Conservation (phyloP, 2,797 vertebrate species). For the Chaenodraco wilsoni region DNA sequence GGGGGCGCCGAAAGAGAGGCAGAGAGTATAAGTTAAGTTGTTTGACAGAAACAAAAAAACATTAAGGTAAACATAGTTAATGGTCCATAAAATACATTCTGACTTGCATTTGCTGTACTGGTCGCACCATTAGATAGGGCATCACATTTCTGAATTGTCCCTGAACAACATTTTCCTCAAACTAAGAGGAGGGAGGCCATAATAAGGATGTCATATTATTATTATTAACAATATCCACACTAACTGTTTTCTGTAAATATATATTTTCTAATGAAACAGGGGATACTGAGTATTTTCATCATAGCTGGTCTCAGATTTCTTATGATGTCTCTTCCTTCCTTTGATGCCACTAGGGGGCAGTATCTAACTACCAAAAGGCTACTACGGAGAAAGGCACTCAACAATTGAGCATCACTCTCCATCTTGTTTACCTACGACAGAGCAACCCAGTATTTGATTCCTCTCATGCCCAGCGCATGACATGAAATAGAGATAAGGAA, state of each 20-base stretch:
- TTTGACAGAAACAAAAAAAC: constrained; percentile 62
- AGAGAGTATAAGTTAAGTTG: constrained; percentile 45
- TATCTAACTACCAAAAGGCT: constrained; percentile 55
- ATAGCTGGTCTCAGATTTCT: not conserved
- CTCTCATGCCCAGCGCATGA: constrained; percentile 34
- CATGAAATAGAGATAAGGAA: constrained; percentile 47
- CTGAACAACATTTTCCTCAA: constrained; percentile 38
- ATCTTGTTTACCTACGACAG: constrained; percentile 64
- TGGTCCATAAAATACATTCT: constrained; percentile 64
- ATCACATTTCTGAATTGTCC: constrained; percentile 31
- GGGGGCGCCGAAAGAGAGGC: constrained; percentile 26
- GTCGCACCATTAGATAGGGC: constrained; percentile 59
- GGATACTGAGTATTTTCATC: constrained; percentile 6
- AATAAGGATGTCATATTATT: constrained; percentile 35
- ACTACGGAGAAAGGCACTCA: not conserved
- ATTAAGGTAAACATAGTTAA: constrained; percentile 64
- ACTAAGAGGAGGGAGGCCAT: constrained; percentile 46
- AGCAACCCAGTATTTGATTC: constrained; percentile 44
- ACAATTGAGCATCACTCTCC: constrained; percentile 51
- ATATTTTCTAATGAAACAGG: constrained; percentile 15
- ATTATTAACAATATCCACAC: constrained; percentile 18
- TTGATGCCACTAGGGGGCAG: constrained; percentile 77
- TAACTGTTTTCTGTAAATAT: constrained; percentile 23
- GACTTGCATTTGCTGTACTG: constrained; percentile 64
- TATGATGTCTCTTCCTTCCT: not conserved